phyloP scores from a whole-genome alignment of 2,888 invertebrate genomes.

The Allacma fusca region DNA sequence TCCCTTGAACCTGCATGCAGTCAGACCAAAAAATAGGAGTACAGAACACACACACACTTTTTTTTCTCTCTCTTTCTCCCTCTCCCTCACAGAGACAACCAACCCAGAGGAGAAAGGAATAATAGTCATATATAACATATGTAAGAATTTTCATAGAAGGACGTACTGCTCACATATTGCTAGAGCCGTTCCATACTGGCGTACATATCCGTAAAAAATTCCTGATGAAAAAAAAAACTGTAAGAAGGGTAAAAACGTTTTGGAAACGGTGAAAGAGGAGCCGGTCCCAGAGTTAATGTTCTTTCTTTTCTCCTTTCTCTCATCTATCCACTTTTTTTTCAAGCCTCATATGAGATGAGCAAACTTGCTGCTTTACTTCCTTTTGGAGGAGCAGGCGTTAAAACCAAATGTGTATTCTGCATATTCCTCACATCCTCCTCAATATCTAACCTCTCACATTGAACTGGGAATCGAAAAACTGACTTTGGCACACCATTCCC shows the following conservation, averaged over 20 bases:
- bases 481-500: neutral
- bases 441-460: neutral
- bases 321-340: neutral
- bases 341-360: neutral
- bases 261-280: slow-evolving; percentile 2
- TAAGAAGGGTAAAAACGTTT: slow-evolving; percentile 10
- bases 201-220: neutral
- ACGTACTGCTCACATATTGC: neutral
- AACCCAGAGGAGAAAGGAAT: neutral
- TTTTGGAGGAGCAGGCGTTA: too few species aligned
- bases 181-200: too few species aligned
- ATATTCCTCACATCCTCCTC: neutral
- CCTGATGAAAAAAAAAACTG: neutral
- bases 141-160: neutral
- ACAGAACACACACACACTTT: neutral
- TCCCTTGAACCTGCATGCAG: neutral
- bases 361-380: neutral
- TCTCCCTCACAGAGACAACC: neutral
- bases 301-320: slow-evolving; percentile 10
- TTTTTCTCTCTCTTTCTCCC: neutral
- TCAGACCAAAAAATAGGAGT: too few species aligned
- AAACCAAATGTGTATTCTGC: too few species aligned
- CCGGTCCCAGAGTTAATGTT: neutral
- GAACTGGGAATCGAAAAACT: neutral
- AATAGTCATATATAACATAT: slow-evolving; percentile 1